phyloP scores from a whole-genome alignment of 2,888 invertebrate species.

The Conops quadrifasciatus region DNA sequence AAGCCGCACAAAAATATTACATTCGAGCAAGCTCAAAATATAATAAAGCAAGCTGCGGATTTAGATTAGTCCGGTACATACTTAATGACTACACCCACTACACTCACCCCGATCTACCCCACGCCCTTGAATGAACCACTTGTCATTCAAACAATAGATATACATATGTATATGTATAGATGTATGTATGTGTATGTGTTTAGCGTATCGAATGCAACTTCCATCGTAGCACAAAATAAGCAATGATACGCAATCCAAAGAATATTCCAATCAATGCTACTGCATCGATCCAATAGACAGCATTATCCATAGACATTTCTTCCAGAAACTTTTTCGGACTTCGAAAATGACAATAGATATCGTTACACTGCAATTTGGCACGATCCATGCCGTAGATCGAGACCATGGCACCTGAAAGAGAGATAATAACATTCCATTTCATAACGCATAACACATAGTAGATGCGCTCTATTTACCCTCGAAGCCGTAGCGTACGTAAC shows the following conservation, averaged over 20 bases:
- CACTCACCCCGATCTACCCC: too few relatives aligned
- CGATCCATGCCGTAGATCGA: constrained; percentile 90
- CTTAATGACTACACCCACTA: too few relatives aligned
- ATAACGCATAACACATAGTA: not conserved
- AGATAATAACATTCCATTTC: not conserved
- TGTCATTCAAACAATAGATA: too few relatives aligned
- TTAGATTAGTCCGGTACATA: not conserved
- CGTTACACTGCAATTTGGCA: constrained; percentile 81
- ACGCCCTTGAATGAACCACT: too few relatives aligned
- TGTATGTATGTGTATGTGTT: constrained; percentile 38
- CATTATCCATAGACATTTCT: constrained; percentile 83
- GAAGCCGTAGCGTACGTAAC: constrained; percentile 91
- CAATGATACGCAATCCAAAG: constrained; percentile 78
- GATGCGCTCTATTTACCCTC: constrained; percentile 69
- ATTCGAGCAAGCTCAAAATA: not conserved
- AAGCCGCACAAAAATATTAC: not conserved
- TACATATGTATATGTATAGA: not conserved
- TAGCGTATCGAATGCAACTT: constrained; percentile 72
- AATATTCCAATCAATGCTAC: constrained; percentile 84
- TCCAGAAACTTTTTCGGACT: constrained; percentile 84
- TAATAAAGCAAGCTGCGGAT: not conserved
- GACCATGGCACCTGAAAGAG: constrained; percentile 75
- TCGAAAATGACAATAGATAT: constrained; percentile 84
- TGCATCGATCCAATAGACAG: constrained; percentile 84
- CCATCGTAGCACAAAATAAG: constrained; percentile 84